These are phyloP conservation scores for Anoplius nigerrimus DNA, from an alignment of 2,888 invertebrate species.

Conservation along the genomic window DNA sequence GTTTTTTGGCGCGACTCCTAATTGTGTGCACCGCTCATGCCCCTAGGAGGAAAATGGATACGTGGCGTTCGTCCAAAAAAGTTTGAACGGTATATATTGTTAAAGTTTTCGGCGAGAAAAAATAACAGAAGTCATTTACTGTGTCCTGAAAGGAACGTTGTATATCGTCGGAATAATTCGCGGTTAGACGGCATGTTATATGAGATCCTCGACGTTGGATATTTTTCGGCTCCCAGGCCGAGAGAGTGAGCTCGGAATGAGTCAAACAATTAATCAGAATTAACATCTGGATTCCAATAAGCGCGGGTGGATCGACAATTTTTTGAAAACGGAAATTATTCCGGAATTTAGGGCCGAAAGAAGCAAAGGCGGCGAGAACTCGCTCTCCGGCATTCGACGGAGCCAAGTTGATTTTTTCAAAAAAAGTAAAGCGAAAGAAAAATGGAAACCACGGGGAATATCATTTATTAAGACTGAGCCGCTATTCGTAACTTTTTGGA, in stretches of 20 bases:
- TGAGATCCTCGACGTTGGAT: slow-evolving; percentile 36
- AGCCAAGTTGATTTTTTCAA: slow-evolving; percentile 24
- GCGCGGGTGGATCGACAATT: slow-evolving; percentile 20
- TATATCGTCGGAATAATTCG: slow-evolving; percentile 10
- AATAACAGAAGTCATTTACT: slow-evolving; percentile 38
- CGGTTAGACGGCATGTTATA: slow-evolving; percentile 26
- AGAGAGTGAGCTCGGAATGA: no score
- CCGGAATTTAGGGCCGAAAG: slow-evolving; percentile 21
- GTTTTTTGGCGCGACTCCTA: slow-evolving; percentile 44
- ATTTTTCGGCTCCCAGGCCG: slow-evolving; percentile 31
- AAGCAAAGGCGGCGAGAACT: slow-evolving; percentile 35
- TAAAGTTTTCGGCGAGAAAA: slow-evolving; percentile 54
- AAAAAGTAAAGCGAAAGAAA: neutral
- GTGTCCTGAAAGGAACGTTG: slow-evolving; percentile 47
- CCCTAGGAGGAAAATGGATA: slow-evolving; percentile 29
- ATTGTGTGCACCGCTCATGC: slow-evolving; percentile 46
- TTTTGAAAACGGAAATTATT: slow-evolving; percentile 17
- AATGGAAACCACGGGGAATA: slow-evolving; percentile 14
- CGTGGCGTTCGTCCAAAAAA: slow-evolving; percentile 53
- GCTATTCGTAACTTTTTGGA: slow-evolving; percentile 38
- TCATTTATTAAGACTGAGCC: slow-evolving; percentile 65
- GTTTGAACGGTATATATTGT: slow-evolving; percentile 56
- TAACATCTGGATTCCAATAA: slow-evolving; percentile 42
- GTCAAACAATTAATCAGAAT: slow-evolving; percentile 12
- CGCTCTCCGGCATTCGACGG: slow-evolving; percentile 26